Evolutionary conservation across 53 echinoderm and acorn worm genomes (phyloP).

Genomic region (Stichopus horrens): DNA sequence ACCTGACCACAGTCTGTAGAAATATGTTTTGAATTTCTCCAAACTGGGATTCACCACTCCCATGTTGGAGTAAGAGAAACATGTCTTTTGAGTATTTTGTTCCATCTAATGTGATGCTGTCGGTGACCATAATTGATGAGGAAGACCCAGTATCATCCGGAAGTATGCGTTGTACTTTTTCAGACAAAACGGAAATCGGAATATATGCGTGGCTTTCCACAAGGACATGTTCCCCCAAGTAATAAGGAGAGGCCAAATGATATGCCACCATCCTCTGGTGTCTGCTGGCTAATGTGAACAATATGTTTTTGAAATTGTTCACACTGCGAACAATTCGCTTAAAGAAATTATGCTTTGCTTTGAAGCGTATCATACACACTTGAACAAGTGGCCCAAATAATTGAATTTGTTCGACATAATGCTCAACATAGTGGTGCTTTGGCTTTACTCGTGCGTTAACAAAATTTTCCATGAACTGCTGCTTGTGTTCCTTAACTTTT

Average conservation of each 20-base stretch:
- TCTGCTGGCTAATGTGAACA: slow-evolving; percentile 13
- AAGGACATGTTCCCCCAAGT: background rate
- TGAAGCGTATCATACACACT: slow-evolving; percentile 40
- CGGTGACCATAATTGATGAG: slow-evolving; percentile 8
- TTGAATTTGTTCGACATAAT: slow-evolving; percentile 34
- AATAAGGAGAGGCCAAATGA: slow-evolving; percentile 23
- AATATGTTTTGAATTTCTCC: slow-evolving; percentile 6
- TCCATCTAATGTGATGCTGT: slow-evolving; percentile 34
- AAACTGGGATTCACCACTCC: background rate
- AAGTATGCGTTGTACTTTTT: slow-evolving; percentile 22
- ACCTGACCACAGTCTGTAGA: background rate
- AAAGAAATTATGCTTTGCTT: slow-evolving; percentile 42
- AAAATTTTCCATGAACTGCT: slow-evolving; percentile 2
- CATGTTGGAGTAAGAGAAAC: slow-evolving; percentile 13
- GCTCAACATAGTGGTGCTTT: slow-evolving; percentile 51
- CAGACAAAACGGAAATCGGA: slow-evolving; percentile 1
- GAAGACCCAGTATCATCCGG: background rate
- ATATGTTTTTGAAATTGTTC: slow-evolving; percentile 35
- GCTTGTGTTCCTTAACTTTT: slow-evolving; percentile 29
- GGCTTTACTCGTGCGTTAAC: slow-evolving; percentile 25
- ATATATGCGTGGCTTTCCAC: background rate
- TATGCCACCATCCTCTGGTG: slow-evolving; percentile 47
- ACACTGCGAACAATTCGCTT: slow-evolving; percentile 23
- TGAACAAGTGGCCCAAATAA: slow-evolving; percentile 40
- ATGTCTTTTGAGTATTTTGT: slow-evolving; percentile 36